Evolutionary conservation across 1,140 invertebrate species (phyloP).

Genomic region (Cotesia chilonis): DNA sequence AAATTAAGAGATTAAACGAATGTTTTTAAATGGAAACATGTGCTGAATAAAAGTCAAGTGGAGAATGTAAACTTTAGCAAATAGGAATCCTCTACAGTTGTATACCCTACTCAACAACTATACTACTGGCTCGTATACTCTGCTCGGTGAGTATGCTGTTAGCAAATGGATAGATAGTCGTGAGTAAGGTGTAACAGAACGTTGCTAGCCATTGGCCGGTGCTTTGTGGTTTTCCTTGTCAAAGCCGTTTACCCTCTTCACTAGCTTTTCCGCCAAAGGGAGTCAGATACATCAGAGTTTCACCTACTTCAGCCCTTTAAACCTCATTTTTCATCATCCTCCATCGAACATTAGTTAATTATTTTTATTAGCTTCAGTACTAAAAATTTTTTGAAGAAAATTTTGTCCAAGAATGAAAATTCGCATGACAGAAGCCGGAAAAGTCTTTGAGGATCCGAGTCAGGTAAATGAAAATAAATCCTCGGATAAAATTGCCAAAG

Average conservation of each 20-base stretch:
- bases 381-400: too few relatives aligned
- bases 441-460: too few relatives aligned
- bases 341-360: too few relatives aligned
- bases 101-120: too few relatives aligned
- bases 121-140: background rate
- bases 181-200: conserved; percentile 12
- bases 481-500: conserved; percentile 9
- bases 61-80: conserved; percentile 14
- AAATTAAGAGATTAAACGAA: conserved; percentile 7
- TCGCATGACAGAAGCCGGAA: too few relatives aligned
- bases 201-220: conserved; percentile 21
- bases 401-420: too few relatives aligned
- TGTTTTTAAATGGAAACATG: background rate
- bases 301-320: background rate
- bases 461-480: background rate
- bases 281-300: background rate
- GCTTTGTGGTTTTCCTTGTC: conserved; percentile 56
- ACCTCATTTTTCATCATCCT: too few relatives aligned
- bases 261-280: background rate
- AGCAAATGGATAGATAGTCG: background rate
- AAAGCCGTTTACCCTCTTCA: conserved; percentile 49
- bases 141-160: background rate
- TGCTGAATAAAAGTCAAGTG: conserved; percentile 17
- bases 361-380: too few relatives aligned
- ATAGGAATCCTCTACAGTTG: conserved; percentile 1